Percentiles rank a stretch among this genome's conserved stretches.
Evolutionary conservation across 2,888 invertebrate genomes (phyloP).

Genomic region (Idaea biselata): DNA sequence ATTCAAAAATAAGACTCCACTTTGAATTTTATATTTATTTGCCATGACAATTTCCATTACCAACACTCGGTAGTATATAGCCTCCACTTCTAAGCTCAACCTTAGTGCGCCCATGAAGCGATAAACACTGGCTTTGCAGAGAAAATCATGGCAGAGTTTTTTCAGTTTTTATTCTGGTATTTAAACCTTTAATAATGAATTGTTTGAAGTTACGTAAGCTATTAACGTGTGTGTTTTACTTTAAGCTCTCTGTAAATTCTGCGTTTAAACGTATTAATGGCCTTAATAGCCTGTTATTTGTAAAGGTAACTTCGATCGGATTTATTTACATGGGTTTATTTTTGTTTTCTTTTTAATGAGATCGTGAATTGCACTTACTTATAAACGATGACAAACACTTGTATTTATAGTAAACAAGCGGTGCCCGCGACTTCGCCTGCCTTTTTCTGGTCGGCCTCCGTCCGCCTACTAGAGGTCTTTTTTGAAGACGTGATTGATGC

Average conservation of each 20-base stretch:
- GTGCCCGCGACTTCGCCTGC: no score
- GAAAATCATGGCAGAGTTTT: not conserved
- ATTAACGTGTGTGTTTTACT: not conserved
- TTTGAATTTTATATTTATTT: no score
- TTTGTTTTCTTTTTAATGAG: not conserved
- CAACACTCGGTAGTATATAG: no score
- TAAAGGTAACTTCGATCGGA: not conserved
- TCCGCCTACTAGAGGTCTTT: no score
- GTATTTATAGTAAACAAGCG: no score
- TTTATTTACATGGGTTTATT: not conserved
- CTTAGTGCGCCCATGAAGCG: not conserved
- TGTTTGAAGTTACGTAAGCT: not conserved
- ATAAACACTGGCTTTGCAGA: not conserved
- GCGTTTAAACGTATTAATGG: not conserved
- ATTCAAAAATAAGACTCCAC: no score
- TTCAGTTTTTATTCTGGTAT: not conserved
- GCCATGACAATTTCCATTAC: no score
- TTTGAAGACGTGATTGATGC: no score
- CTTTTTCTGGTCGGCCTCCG: no score
- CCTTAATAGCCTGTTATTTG: not conserved
- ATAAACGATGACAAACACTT: not conserved
- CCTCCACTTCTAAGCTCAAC: not conserved
- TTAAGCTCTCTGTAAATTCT: slow-evolving; percentile 1
- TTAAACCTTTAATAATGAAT: not conserved
- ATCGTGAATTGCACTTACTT: not conserved